Base-by-base conservation (phyloP, 2,797 vertebrate genomes). In the Xiphophorus birchmanni region DNA sequence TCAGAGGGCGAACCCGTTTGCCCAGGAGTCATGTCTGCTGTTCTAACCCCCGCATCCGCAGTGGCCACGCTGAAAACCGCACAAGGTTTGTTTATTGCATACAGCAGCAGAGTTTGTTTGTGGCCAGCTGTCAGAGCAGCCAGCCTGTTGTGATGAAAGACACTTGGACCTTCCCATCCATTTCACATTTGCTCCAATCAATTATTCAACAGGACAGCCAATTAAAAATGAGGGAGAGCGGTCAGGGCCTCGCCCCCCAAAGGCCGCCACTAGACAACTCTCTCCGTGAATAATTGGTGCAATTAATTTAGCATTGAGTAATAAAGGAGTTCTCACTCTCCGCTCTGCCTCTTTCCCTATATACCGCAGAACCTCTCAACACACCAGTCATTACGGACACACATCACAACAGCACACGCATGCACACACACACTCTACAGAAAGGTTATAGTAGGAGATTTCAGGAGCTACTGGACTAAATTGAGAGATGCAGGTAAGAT, bases 271-370 rank as follows among this genome's bases (percentile, higher is more conserved):
- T 90, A 95, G 94, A 95, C 95, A 95, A 95, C 94, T 95, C 95
- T 95, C 94, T 93, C 91, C 69, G 93, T 95, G 95, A 95, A 95
- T 96, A 96, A 96, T 95, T 95, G 95, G 95, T 96, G 95, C 95
- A 96, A 96, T 96, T 96, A 95, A 96, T 96, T 96, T 96, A 95
- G 94, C 94, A 95, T 95, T 95, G 95, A 95, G 94, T 94, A 96
- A 94, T 95, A 95, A 94, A 95, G 93, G 92, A 94, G 92, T 94
- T 93, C 93, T 94, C 93, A 92, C 92, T 94, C 93, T 88, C 88
- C 82, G 82, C 91, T 89, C 84, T 86, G 82, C 32, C 77, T 86
- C 88, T 89, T 35, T 82, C 86, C 88, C 84, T 82, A 87, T 91
- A 88, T 89, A 84, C 87, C 78, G 86, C 92, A 86, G 86, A 89